Evolutionary conservation across 2,113 vertebrate species (phyloP).

Genomic region (Myodes glareolus): DNA sequence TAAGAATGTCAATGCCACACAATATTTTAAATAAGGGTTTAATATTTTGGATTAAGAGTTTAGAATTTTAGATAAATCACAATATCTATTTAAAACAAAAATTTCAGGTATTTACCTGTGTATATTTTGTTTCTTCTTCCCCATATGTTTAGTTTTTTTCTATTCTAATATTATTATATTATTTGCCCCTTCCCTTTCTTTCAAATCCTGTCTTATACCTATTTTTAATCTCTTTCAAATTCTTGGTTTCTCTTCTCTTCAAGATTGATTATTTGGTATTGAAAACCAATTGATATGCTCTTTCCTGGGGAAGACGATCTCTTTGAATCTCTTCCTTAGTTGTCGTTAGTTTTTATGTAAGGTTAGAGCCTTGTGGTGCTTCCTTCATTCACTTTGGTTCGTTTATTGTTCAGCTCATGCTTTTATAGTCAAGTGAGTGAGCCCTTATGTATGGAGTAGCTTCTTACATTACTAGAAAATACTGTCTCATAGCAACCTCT

Average conservation of each 20-base stretch:
- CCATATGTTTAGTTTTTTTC: not conserved
- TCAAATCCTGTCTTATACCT: not conserved
- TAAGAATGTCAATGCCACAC: not conserved
- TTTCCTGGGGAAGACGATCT: not conserved
- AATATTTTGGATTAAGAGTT: not conserved
- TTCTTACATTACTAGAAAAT: not conserved
- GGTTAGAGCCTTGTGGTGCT: not conserved
- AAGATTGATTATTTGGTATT: not conserved
- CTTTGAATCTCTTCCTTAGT: not conserved
- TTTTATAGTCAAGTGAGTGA: not conserved
- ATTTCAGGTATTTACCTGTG: not conserved
- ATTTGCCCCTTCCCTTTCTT: not conserved
- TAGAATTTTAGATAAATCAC: not conserved
- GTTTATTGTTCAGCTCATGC: not conserved
- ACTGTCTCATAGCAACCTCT: not conserved
- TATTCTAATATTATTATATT: not conserved
- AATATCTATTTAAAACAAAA: not conserved
- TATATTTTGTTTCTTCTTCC: not conserved
- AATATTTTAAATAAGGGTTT: constrained; percentile 17
- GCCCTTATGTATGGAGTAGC: not conserved
- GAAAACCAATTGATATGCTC: not conserved
- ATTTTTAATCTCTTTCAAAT: not conserved
- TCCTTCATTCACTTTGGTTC: not conserved
- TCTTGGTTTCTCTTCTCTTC: not conserved
- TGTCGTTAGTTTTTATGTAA: not conserved